Evolutionary conservation across 2,888 invertebrate genomes (phyloP).

Genomic region (Germaria angustata): DNA sequence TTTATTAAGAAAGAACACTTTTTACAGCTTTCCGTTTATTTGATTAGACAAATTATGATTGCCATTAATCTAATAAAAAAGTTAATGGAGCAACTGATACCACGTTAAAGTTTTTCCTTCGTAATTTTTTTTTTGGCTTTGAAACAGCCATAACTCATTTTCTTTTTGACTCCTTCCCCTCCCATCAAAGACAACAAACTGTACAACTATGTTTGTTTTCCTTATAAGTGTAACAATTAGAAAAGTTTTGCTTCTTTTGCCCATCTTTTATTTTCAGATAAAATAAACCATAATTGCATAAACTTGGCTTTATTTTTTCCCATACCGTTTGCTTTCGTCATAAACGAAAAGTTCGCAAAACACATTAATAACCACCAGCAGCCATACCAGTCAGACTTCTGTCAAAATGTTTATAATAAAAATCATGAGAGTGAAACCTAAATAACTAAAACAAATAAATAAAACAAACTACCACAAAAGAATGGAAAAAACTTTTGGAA

Average conservation of each 20-base stretch:
- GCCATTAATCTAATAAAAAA: constrained; percentile 51
- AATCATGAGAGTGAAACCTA: constrained; percentile 22
- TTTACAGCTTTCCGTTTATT: constrained; percentile 19
- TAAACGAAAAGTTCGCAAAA: constrained; percentile 33
- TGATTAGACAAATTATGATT: constrained; percentile 58
- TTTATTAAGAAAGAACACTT: not conserved
- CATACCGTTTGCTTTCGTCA: not conserved
- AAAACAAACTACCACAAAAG: constrained; percentile 36
- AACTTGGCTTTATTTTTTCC: not conserved
- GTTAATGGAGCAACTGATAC: constrained; percentile 44
- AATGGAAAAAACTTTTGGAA: not conserved
- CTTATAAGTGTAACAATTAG: not conserved
- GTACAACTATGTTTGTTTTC: not conserved
- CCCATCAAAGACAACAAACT: not conserved
- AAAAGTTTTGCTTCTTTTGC: constrained; percentile 2
- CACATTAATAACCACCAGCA: constrained; percentile 49
- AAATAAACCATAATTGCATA: constrained; percentile 34
- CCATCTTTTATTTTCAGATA: not conserved
- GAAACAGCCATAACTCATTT: constrained; percentile 19
- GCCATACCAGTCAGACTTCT: not conserved
- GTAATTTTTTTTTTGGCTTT: not conserved
- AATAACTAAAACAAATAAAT: constrained; percentile 47
- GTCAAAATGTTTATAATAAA: constrained; percentile 34
- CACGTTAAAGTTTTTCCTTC: constrained; percentile 1
- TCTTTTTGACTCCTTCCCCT: not conserved